These are phyloP conservation scores for Melolontha melolontha DNA, from an alignment of 2,888 invertebrate genomes.

Conservation along the genomic window DNA sequence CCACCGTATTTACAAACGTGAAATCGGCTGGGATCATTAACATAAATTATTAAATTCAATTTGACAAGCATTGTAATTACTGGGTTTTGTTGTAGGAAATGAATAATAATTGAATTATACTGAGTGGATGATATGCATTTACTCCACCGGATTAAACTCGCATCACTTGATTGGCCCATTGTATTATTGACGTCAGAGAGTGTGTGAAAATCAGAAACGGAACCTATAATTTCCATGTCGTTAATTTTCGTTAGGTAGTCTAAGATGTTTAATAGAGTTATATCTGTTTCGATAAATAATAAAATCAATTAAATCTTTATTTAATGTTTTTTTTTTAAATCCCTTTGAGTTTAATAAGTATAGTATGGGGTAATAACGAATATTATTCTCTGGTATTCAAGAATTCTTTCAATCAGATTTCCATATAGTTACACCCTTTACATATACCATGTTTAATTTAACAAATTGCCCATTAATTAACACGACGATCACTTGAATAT, in stretches of 20 bases:
- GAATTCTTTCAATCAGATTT: no score
- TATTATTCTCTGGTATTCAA: no score
- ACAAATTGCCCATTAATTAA: no score
- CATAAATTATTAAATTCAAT: constrained; percentile 11
- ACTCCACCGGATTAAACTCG: constrained; percentile 1
- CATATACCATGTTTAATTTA: no score
- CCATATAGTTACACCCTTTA: no score
- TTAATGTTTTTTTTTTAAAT: no score
- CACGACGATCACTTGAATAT: no score
- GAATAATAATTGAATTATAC: constrained; percentile 24
- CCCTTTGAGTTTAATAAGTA: no score
- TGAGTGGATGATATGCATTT: constrained; percentile 4
- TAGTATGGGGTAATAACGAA: no score
- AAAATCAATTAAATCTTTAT: no score
- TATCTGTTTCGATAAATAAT: no score
- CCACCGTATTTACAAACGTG: background rate
- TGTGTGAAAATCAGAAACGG: background rate
- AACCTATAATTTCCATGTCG: background rate
- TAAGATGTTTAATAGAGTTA: no score
- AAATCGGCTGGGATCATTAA: background rate
- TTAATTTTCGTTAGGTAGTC: background rate
- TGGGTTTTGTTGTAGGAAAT: constrained; percentile 19
- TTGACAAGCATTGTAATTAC: constrained; percentile 2
- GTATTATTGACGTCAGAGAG: background rate
- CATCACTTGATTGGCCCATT: constrained; percentile 17